phyloP scores from a whole-genome alignment of 2,113 vertebrate species.

The Notiomystis cincta region DNA sequence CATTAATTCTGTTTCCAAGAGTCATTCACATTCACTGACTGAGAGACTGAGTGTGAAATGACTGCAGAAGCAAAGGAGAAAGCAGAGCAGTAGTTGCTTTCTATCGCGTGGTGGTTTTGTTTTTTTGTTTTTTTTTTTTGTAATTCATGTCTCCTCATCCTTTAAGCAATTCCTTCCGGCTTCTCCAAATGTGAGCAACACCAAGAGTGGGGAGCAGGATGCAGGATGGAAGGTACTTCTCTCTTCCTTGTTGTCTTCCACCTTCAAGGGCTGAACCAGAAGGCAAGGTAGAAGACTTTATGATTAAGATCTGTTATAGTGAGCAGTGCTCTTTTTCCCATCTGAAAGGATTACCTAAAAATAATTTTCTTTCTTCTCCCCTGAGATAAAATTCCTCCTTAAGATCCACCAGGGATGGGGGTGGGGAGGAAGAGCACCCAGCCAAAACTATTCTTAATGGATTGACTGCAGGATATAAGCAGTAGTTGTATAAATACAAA shows the following conservation, averaged over 20 bases:
- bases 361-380: not conserved
- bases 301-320: not conserved
- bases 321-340: not conserved
- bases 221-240: not conserved
- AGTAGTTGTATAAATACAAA: not conserved
- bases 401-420: not conserved
- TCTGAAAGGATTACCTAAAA: not conserved
- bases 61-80: not conserved
- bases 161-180: not conserved
- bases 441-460: not conserved
- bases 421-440: not conserved
- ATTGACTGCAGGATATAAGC: not conserved
- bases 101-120: not conserved
- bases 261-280: not conserved
- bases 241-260: not conserved
- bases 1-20: not conserved
- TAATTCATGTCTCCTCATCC: not conserved
- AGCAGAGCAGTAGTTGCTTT: not conserved
- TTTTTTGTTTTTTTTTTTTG: not conserved
- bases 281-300: not conserved
- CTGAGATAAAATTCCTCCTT: not conserved
- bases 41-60: not conserved
- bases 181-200: not conserved
- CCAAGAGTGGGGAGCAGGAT: not conserved
- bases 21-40: not conserved